phyloP scores from a whole-genome alignment of 2,797 vertebrate genomes.

The Taenioides sp. region DNA sequence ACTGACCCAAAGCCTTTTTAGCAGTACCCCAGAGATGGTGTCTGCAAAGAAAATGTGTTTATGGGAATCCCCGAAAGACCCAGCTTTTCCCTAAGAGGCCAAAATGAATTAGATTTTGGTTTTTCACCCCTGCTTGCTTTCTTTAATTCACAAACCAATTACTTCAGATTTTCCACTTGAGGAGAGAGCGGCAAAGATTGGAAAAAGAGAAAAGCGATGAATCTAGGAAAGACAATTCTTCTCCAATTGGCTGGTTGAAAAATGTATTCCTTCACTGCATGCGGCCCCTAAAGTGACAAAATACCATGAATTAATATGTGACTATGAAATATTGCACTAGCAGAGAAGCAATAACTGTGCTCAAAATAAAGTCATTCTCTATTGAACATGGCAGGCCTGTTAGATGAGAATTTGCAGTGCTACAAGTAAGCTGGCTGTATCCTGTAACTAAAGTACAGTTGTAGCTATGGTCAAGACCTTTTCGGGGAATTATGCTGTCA shows the following conservation, averaged over 20 bases:
- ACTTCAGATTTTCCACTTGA: slow-evolving; percentile 82
- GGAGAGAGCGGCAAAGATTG: slow-evolving; percentile 53
- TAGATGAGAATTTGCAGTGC: slow-evolving; percentile 35
- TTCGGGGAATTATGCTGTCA: background rate
- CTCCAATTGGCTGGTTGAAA: slow-evolving; percentile 12
- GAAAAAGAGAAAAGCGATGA: slow-evolving; percentile 29
- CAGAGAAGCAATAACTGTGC: slow-evolving; percentile 17
- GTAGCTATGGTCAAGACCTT: background rate
- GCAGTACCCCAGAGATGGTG: slow-evolving; percentile 52
- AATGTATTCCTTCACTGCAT: slow-evolving; percentile 32
- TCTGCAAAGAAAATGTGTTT: slow-evolving; percentile 45
- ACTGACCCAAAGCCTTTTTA: slow-evolving; percentile 54
- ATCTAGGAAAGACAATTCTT: slow-evolving; percentile 26
- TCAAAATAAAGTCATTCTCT: slow-evolving; percentile 26
- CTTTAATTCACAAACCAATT: slow-evolving; percentile 83
- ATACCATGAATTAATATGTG: slow-evolving; percentile 17
- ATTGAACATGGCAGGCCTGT: slow-evolving; percentile 36
- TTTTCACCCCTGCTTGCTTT: slow-evolving; percentile 73
- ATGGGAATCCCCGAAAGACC: slow-evolving; percentile 48
- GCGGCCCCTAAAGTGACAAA: slow-evolving; percentile 14
- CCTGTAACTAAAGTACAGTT: background rate
- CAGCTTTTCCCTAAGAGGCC: slow-evolving; percentile 49
- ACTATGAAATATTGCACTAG: slow-evolving; percentile 5
- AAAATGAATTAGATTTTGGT: slow-evolving; percentile 72
- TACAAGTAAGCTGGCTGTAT: too few relatives aligned